phyloP scores from a whole-genome alignment of 2,113 vertebrate genomes.

The Indicator maculatus region DNA sequence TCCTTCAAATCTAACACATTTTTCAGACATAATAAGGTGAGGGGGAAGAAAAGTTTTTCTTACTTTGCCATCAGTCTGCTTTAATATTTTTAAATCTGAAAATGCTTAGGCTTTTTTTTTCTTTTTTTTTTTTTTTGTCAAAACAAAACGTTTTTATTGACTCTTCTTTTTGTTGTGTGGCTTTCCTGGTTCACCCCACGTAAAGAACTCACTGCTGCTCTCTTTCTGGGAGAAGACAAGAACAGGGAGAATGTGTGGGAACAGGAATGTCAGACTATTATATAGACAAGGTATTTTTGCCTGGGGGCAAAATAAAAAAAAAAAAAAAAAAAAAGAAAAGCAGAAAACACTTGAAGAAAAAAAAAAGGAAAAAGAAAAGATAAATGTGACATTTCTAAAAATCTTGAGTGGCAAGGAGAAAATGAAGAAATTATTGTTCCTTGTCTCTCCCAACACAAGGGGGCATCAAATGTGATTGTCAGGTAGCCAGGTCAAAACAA shows the following conservation, averaged over 20 bases:
- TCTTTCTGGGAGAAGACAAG: constrained; percentile 3
- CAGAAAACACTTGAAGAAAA: neutral
- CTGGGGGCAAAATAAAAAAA: neutral
- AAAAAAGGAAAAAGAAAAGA: too few relatives aligned
- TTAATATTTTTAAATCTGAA: neutral
- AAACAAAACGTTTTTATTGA: neutral
- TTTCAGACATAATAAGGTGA: neutral
- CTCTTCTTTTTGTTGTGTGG: neutral
- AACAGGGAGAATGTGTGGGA: constrained; percentile 1
- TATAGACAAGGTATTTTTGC: constrained; percentile 4
- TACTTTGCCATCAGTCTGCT: neutral
- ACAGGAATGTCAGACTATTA: constrained; percentile 24
- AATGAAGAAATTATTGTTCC: constrained; percentile 1
- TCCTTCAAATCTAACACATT: neutral
- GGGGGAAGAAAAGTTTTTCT: neutral
- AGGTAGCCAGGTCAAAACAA: neutral
- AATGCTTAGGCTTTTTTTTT: neutral
- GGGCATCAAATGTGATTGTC: constrained; percentile 23
- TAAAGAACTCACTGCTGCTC: neutral
- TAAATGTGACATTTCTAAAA: constrained; percentile 10
- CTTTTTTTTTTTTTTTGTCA: neutral
- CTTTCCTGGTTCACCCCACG: neutral
- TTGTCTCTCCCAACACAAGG: constrained; percentile 40
- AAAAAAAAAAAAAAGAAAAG: neutral
- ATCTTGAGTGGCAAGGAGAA: constrained; percentile 28